Conservation (phyloP, 2,113 vertebrate genomes). For the Chroicocephalus ridibundus region DNA sequence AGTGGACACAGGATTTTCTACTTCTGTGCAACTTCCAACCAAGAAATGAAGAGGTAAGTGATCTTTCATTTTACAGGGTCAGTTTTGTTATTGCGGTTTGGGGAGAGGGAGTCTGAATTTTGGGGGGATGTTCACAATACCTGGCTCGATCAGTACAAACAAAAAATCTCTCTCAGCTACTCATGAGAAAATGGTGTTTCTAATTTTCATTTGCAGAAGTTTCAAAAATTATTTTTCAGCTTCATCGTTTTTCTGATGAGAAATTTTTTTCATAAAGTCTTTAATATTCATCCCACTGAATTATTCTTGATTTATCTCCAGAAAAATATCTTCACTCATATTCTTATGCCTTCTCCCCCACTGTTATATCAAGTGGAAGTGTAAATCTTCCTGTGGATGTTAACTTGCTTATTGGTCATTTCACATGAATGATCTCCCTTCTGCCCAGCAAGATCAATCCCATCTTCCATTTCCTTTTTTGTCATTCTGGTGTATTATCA, state of each 20-base stretch:
- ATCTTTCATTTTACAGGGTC: neutral
- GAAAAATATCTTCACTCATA: neutral
- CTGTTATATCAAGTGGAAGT: neutral
- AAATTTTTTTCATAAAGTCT: neutral
- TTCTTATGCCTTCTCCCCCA: neutral
- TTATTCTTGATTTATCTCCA: neutral
- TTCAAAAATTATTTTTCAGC: neutral
- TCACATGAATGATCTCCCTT: neutral
- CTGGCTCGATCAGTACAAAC: neutral
- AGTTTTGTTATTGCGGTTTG: neutral
- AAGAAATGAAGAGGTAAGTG: constrained; percentile 90
- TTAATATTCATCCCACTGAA: neutral
- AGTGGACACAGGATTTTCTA: constrained; percentile 78
- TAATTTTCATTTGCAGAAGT: neutral
- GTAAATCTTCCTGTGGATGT: neutral
- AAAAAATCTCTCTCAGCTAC: neutral
- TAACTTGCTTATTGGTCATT: neutral
- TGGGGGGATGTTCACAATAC: neutral
- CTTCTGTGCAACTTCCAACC: constrained; percentile 87
- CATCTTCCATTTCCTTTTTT: neutral
- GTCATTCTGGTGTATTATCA: neutral
- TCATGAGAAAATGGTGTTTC: neutral
- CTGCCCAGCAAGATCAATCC: neutral
- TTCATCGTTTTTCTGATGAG: neutral
- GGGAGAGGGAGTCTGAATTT: neutral